Conservation (phyloP, 2,888 invertebrate species). For the Nephrotoma appendiculata region DNA sequence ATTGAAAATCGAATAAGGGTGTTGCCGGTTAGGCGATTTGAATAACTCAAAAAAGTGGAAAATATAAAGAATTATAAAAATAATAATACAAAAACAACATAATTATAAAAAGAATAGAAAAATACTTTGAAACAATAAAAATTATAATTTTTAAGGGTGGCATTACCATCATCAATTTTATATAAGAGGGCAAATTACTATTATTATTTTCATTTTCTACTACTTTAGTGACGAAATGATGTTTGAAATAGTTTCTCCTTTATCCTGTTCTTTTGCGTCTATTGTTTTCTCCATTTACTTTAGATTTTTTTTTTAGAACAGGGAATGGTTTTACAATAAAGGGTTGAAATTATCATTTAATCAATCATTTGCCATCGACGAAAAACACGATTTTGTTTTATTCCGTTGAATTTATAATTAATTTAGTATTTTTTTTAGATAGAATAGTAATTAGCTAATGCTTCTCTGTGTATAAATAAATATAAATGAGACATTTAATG, state of each 20-base stretch:
- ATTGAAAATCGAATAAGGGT: neutral
- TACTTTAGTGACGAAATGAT: neutral
- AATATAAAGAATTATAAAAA: neutral
- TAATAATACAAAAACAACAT: neutral
- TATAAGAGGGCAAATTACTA: neutral
- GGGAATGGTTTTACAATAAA: neutral
- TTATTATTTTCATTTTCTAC: neutral
- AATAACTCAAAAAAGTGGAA: neutral
- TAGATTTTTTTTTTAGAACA: neutral
- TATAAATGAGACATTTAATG: neutral
- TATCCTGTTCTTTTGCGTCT: neutral
- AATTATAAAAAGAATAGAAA: neutral
- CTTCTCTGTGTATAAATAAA: neutral
- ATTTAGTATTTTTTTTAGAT: neutral
- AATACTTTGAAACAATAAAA: neutral
- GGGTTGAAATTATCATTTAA: neutral
- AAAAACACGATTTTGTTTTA: neutral
- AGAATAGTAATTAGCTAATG: neutral
- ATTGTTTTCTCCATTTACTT: neutral
- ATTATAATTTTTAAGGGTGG: neutral
- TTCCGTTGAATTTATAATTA: neutral
- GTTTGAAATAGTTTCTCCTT: neutral
- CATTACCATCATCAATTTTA: neutral
- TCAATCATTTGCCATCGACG: neutral
- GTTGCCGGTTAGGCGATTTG: neutral